Evolutionary conservation across 2,888 invertebrate genomes (phyloP).

Genomic region (Pandemis cinnamomeana): DNA sequence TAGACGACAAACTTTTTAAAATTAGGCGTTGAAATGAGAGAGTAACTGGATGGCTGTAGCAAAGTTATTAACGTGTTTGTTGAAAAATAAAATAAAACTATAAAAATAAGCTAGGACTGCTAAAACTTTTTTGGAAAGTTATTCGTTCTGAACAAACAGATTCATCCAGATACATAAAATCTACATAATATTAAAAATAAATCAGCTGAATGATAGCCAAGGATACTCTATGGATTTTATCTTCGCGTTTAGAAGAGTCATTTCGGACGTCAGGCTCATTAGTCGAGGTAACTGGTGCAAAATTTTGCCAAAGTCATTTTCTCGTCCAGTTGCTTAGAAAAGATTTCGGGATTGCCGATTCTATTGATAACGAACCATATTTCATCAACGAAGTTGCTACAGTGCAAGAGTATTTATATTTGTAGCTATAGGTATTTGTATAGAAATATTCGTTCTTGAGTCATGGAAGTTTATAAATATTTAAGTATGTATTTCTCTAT

Average conservation of each 20-base stretch:
- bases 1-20: no score
- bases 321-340: conserved; percentile 62
- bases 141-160: no score
- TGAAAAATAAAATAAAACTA: no score
- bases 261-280: conserved; percentile 80
- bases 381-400: conserved; percentile 14
- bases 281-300: conserved; percentile 79
- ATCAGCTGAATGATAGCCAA: neutral
- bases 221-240: conserved; percentile 54
- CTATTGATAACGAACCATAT: conserved; percentile 42
- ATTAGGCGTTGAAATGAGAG: no score
- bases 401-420: neutral
- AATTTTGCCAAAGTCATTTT: conserved; percentile 75
- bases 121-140: no score
- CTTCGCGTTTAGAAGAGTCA: conserved; percentile 71
- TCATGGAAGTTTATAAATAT: no score
- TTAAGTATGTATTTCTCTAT: no score
- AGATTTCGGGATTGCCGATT: conserved; percentile 59
- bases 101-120: no score
- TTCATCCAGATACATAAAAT: neutral
- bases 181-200: neutral
- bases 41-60: no score
- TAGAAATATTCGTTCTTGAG: no score
- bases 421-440: neutral
- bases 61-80: no score